Conservation (phyloP, 1,140 invertebrate species). For the Tenebrio molitor region DNA sequence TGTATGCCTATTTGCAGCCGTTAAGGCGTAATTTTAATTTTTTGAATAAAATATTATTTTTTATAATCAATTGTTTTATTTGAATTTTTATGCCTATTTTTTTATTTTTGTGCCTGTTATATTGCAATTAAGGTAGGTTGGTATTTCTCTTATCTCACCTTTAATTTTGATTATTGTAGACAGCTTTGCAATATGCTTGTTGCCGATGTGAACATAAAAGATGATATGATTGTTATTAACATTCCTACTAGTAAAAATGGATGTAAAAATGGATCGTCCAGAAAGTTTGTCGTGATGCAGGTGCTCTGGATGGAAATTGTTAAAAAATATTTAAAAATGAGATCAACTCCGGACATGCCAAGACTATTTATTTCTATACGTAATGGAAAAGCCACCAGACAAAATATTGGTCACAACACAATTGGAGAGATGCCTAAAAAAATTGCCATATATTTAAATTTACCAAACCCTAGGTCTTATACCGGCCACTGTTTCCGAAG, state of each 20-base stretch:
- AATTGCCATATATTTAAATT: neutral
- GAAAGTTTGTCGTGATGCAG: neutral
- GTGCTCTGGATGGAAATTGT: neutral
- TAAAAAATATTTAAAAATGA: neutral
- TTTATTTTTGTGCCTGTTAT: neutral
- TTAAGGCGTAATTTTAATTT: too few species aligned
- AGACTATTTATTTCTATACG: neutral
- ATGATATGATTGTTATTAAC: constrained; percentile 3
- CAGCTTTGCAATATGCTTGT: neutral
- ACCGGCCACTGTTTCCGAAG: neutral
- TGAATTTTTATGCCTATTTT: too few species aligned
- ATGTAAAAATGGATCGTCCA: neutral
- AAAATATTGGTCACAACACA: constrained; percentile 4
- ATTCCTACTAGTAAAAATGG: neutral
- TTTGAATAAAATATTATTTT: too few species aligned
- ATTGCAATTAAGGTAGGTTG: neutral
- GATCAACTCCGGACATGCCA: neutral
- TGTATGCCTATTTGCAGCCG: too few species aligned
- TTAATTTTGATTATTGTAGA: neutral
- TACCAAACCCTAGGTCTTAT: neutral
- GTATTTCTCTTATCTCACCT: too few species aligned
- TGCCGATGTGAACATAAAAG: neutral
- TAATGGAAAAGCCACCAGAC: neutral
- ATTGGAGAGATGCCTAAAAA: neutral
- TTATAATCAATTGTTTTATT: too few species aligned